Percentiles rank a stretch among this genome's conserved stretches.
Conservation (phyloP, 2,888 invertebrate species). For the Autographa pulchrina region DNA sequence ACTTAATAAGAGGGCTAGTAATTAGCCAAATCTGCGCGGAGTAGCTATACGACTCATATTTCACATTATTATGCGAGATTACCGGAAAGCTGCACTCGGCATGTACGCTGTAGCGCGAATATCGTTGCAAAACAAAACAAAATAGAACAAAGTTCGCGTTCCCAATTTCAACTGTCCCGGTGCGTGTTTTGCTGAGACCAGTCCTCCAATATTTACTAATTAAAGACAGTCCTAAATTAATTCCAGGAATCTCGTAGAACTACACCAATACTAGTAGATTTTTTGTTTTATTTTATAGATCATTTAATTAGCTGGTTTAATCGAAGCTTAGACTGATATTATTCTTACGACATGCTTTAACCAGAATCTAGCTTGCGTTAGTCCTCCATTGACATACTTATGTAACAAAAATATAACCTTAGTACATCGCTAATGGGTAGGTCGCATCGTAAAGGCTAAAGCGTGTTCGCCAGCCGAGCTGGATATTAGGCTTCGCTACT, state of each 20-base stretch:
- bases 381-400: no score
- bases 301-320: no score
- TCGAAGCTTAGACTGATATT: no score
- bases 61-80: conserved; percentile 52
- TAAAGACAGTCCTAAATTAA: background rate
- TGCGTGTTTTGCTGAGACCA: background rate
- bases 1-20: conserved; percentile 51
- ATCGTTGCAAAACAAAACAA: conserved; percentile 20
- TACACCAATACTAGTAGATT: background rate
- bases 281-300: no score
- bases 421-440: conserved; percentile 36
- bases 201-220: background rate
- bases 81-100: conserved; percentile 48
- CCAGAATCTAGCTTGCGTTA: no score
- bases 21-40: conserved; percentile 47
- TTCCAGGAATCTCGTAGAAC: background rate
- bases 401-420: conserved; percentile 9
- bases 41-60: conserved; percentile 43
- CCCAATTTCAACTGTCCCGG: background rate
- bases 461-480: conserved; percentile 31
- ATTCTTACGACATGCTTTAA: no score
- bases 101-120: conserved; percentile 1
- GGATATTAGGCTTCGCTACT: conserved; percentile 46
- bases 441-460: conserved; percentile 44
- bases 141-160: conserved; percentile 19